A percentile compares a stretch with the other conserved stretches of the same genome.
phyloP scores from a whole-genome alignment of 2,797 vertebrate genomes.

The Vireo griseus region DNA sequence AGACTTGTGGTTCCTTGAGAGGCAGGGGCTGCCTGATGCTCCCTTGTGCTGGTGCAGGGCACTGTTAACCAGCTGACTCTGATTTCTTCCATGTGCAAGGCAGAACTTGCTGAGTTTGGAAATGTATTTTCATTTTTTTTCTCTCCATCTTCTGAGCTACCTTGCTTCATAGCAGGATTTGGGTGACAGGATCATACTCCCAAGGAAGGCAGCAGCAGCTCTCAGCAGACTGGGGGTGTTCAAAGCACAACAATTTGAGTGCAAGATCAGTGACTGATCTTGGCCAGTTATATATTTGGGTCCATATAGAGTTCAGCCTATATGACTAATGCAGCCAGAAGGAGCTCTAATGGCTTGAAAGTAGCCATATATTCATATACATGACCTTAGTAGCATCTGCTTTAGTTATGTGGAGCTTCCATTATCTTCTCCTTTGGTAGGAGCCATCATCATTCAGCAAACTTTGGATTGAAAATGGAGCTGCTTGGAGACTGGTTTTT shows the following conservation, averaged over 20 bases:
- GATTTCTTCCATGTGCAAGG: neutral
- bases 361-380: neutral
- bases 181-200: neutral
- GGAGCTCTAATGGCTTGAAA: neutral
- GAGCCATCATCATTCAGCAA: neutral
- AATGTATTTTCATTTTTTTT: neutral
- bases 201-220: neutral
- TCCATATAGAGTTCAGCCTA: neutral
- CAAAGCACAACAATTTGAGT: neutral
- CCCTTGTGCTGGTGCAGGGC: neutral
- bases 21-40: neutral
- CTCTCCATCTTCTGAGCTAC: neutral
- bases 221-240: neutral
- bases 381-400: neutral
- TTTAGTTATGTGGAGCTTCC: neutral
- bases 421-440: neutral
- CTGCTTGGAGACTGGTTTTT: neutral
- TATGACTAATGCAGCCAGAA: neutral
- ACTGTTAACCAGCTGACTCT: neutral
- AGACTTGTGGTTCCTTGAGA: neutral
- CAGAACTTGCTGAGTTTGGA: neutral
- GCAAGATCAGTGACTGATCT: neutral
- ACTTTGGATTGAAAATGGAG: neutral
- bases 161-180: neutral
- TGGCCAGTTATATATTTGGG: fast-evolving